Base-by-base conservation (phyloP, 2,888 invertebrate genomes). In the Aelia acuminata region DNA sequence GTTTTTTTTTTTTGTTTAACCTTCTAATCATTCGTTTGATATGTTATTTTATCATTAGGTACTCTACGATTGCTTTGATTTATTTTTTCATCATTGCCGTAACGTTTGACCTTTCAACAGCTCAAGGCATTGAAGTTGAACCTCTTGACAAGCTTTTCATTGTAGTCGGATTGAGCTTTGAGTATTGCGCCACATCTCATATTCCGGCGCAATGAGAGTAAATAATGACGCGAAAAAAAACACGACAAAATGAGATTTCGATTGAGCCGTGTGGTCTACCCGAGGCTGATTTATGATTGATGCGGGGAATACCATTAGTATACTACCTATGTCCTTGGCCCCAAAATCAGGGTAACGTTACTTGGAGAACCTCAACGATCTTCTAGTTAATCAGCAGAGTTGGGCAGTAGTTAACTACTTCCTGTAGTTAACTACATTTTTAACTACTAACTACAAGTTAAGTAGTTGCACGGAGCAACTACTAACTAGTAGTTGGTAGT, bases 281-380 rank as follows among this genome's bases (percentile, higher is more conserved):
- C 75, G 35, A 39, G 75, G 75, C 3, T 80, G 43, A 20, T 18
- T 39, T 39, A 47, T 80, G 80, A 80, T 80, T 80, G 80, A 80
- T 80, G 80, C 80, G 80, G n/a, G 20, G 43, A 80, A 80, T 80
- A 39, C 43, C 80, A 80, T 80, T 80, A 80, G 80, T 22, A 39
- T 75, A 22, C 22, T 3, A 5, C 20, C n/a, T 35, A 11, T 22
- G 43, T 4, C 80, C 80, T 80, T 80, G 80, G 11, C 80, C 7
- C 43, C 43, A 80, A 75, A 39, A 43, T 43, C n/a, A n/a, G 80
- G 43, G 43, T n/a, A 47, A 10, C 11, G 39, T n/a, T 15, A 57
- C 3, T 70, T 35, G 0, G 18, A 18, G n/a, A 1, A 70, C 35
- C 63, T 70, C 18, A 35, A 35, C 8, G 31, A 20, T 70, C 15